A percentile compares a stretch with the other conserved stretches of the same genome.
phyloP scores from a whole-genome alignment of 2,888 invertebrate genomes.

The Gasteruption jaculator region DNA sequence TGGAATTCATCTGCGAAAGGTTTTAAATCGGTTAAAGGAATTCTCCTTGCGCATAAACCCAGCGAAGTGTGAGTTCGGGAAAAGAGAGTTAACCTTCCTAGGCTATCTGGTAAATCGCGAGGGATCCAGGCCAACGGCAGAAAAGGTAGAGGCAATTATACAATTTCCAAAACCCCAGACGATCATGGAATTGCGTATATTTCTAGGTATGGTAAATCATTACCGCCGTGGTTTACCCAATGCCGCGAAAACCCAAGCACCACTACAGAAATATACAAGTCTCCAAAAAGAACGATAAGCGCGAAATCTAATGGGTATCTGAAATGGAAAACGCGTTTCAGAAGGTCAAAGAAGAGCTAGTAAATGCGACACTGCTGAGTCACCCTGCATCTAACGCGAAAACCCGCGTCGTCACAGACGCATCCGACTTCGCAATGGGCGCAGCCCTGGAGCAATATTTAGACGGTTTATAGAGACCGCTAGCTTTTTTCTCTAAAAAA shows the following conservation, averaged over 20 bases:
- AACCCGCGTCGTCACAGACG: too few species aligned
- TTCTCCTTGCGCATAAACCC: too few species aligned
- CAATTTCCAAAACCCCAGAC: not conserved
- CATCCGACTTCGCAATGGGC: not conserved
- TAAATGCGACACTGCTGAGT: not conserved
- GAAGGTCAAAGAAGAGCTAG: not conserved
- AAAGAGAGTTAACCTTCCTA: too few species aligned
- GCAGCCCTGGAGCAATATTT: slow-evolving; percentile 1
- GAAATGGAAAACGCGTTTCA: not conserved
- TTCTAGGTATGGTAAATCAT: slow-evolving; percentile 1
- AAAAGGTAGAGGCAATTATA: not conserved
- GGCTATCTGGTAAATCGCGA: not conserved
- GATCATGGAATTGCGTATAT: too few species aligned
- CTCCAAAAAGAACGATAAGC: not conserved
- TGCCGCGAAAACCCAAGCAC: not conserved
- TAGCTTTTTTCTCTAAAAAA: not conserved
- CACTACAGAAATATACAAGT: not conserved
- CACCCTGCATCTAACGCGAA: not conserved
- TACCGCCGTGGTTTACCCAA: not conserved
- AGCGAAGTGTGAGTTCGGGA: too few species aligned
- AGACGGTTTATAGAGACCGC: not conserved
- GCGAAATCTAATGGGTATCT: not conserved
- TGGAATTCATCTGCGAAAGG: too few species aligned
- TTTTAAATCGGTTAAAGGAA: too few species aligned
- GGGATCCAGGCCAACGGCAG: not conserved